A percentile compares a stretch with the other conserved stretches of the same genome.
Evolutionary conservation across 2,797 vertebrate species (phyloP).

Genomic region (Neosilurus mollespiculum): DNA sequence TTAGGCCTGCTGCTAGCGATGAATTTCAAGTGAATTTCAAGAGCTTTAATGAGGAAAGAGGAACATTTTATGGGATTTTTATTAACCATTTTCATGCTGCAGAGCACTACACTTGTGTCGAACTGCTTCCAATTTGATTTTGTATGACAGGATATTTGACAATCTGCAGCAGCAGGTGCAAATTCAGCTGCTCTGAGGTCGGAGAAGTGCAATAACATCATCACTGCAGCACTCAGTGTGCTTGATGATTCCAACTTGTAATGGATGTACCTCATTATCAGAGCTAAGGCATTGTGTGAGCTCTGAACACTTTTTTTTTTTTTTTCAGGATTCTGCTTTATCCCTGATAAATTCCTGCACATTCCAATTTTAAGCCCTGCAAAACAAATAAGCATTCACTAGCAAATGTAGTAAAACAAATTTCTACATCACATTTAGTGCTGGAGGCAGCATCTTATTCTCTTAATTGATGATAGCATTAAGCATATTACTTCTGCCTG

Average conservation of each 20-base stretch:
- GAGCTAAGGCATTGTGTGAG: constrained; percentile 16
- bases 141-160: constrained; percentile 48
- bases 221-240: constrained; percentile 26
- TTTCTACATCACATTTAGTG: constrained; percentile 37
- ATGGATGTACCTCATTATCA: constrained; percentile 49
- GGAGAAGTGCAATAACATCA: constrained; percentile 40
- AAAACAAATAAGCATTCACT: constrained; percentile 43
- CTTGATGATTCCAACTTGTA: constrained; percentile 41
- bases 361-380: constrained; percentile 39
- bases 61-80: constrained; percentile 63
- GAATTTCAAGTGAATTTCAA: constrained; percentile 67
- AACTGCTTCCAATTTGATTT: constrained; percentile 56
- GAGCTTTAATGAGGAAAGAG: constrained; percentile 65
- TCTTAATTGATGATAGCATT: constrained; percentile 38
- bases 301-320: background rate
- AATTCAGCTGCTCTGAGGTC: constrained; percentile 41
- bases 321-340: constrained; percentile 35
- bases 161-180: constrained; percentile 41
- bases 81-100: constrained; percentile 59
- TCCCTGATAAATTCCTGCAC: constrained; percentile 44
- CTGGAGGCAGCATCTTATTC: constrained; percentile 38
- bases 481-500: constrained; percentile 22
- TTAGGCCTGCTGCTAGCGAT: constrained; percentile 63
- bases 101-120: constrained; percentile 55
- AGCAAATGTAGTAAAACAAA: constrained; percentile 39